Evolutionary conservation across 2,797 vertebrate species (phyloP).

Genomic region (Coranthus polyacanthus): DNA sequence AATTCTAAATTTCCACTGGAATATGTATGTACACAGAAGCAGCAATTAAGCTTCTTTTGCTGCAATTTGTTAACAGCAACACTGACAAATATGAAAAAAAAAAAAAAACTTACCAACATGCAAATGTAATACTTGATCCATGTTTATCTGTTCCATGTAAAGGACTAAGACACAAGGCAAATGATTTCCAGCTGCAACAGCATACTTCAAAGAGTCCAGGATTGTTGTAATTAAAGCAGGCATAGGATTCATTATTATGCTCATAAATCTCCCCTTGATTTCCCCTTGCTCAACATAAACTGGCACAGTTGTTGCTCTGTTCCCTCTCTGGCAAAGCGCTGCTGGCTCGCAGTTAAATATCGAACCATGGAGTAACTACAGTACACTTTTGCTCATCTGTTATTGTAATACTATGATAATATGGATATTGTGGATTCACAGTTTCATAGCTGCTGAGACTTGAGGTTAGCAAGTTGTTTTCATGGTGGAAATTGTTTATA

Average conservation of each 20-base stretch:
- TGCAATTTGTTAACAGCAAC: slow-evolving; percentile 66
- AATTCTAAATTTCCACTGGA: slow-evolving; percentile 34
- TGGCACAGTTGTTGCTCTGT: slow-evolving; percentile 64
- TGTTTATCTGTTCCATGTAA: slow-evolving; percentile 73
- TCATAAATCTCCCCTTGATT: slow-evolving; percentile 79
- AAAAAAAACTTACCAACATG: slow-evolving; percentile 49
- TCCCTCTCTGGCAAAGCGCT: slow-evolving; percentile 39
- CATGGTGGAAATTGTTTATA: slow-evolving; percentile 5
- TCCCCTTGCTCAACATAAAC: slow-evolving; percentile 75
- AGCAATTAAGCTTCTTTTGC: slow-evolving; percentile 62
- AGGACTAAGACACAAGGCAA: slow-evolving; percentile 72
- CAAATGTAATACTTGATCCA: slow-evolving; percentile 70
- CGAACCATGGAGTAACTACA: slow-evolving; percentile 12
- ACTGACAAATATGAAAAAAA: slow-evolving; percentile 55
- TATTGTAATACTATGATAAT: slow-evolving; percentile 27
- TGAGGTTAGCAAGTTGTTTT: slow-evolving; percentile 4
- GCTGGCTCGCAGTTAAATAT: slow-evolving; percentile 56
- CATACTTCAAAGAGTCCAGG: slow-evolving; percentile 76
- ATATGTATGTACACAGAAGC: slow-evolving; percentile 37
- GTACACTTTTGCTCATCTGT: slow-evolving; percentile 37
- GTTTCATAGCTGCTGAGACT: slow-evolving; percentile 16
- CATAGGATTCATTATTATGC: slow-evolving; percentile 81
- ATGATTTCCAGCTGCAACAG: slow-evolving; percentile 72
- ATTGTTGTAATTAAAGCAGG: slow-evolving; percentile 80
- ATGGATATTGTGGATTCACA: slow-evolving; percentile 19